Conservation (phyloP, 2,888 invertebrate genomes). For the Polyommatus iphigenia region DNA sequence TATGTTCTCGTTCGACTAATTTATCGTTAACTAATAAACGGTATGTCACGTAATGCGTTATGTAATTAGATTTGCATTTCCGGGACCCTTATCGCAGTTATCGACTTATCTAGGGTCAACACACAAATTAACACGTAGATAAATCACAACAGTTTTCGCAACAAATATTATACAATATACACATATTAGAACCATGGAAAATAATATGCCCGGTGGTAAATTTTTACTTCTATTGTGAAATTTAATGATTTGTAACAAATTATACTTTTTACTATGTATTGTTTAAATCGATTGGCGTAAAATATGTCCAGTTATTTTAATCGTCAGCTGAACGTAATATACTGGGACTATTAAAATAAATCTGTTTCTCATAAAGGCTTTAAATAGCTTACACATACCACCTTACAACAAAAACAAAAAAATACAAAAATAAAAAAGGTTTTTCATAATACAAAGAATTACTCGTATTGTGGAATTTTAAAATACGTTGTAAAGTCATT, state of each 20-base stretch:
- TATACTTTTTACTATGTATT: slow-evolving; percentile 8
- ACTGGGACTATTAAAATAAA: no score
- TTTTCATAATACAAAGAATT: not conserved
- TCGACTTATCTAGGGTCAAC: slow-evolving; percentile 65
- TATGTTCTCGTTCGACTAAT: slow-evolving; percentile 19
- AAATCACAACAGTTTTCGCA: slow-evolving; percentile 12
- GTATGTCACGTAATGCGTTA: slow-evolving; percentile 13
- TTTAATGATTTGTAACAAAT: slow-evolving; percentile 25
- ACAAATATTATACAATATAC: not conserved
- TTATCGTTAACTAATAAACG: slow-evolving; percentile 5
- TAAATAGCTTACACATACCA: not conserved
- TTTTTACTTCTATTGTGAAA: slow-evolving; percentile 29
- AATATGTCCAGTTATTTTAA: not conserved
- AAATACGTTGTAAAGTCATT: not conserved
- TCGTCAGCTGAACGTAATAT: not conserved
- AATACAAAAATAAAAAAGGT: not conserved
- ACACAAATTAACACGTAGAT: slow-evolving; percentile 47
- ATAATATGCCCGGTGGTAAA: slow-evolving; percentile 12
- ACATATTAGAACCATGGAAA: not conserved
- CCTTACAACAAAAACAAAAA: not conserved
- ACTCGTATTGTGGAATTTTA: not conserved
- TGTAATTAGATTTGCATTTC: slow-evolving; percentile 42
- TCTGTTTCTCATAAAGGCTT: no score
- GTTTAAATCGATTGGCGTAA: slow-evolving; percentile 5
- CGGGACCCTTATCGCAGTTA: slow-evolving; percentile 47